Evolutionary conservation across 92 coral and sea anemone genomes (phyloP), one percentile per base, ranked within the genome.

Genomic region (Paragorgia papillata): DNA sequence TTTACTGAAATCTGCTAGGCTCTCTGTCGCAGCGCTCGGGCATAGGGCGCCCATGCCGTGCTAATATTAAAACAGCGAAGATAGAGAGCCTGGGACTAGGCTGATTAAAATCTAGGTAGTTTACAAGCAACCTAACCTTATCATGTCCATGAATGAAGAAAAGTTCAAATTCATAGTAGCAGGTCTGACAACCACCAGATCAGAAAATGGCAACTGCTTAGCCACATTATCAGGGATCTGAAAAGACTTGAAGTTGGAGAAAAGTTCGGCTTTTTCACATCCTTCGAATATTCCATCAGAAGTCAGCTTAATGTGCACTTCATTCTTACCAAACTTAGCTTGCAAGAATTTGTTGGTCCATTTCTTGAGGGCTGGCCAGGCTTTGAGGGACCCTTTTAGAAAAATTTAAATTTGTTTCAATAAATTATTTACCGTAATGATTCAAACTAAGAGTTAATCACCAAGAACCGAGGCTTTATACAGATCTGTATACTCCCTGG

Each of bases 241-340:
- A 28, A 90, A 90, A 2, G 80, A 22, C 51, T 88, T 82, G 27
- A 79, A 88, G 75, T 90, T 82, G 31, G 89, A 89, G 66, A 86
- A 88, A 69, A 79, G 25, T 15, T 74, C 33, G 9, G 96, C 92
- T 34, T 85, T 82, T 5, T 90, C 92, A 65, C 96, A 90, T 4
- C 96, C 96, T 63, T 90, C 96, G 46, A 88, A 90, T 61, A 88
- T 90, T n/a, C 92, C 89, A 68, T 83, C 84, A 13, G 96, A 89
- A 25, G 92, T 89, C 75, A 90, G 83, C 34, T 91, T 91, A 5
- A 90, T 87, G 25, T 89, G 90, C 8, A 88, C 89, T 64, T 73
- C 64, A 62, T 80, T 90, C 44, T 77, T 58, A 1, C 92, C 90
- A 88, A 81, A 90, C 63, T 80, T 80, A 29, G 77, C 60, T 41